Percentiles rank a stretch among this genome's conserved stretches.
These are phyloP conservation scores for Ochotona curzoniae DNA, from an alignment of 2,113 vertebrate genomes.

Conservation along the genomic window DNA sequence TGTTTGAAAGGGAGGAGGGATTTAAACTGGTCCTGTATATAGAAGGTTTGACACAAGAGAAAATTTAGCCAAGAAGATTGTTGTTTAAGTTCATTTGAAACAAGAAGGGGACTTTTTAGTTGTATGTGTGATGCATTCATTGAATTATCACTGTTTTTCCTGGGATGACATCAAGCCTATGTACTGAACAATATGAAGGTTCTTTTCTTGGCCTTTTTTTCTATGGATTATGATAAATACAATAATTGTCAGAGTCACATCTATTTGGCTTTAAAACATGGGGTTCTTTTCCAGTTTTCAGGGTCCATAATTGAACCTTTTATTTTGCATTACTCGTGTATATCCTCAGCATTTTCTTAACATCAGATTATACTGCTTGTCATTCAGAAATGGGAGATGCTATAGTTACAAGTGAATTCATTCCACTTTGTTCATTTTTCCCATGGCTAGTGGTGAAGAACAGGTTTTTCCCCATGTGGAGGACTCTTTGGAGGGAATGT, in stretches of 20 bases:
- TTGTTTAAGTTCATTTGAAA: slow-evolving; percentile 83
- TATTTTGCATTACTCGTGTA: slow-evolving; percentile 56
- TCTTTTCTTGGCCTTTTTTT: slow-evolving; percentile 63
- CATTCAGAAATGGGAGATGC: slow-evolving; percentile 65
- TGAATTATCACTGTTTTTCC: slow-evolving; percentile 80
- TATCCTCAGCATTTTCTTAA: slow-evolving; percentile 61
- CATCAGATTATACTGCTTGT: slow-evolving; percentile 67
- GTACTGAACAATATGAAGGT: slow-evolving; percentile 62
- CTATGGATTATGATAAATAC: slow-evolving; percentile 73
- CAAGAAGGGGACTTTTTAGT: slow-evolving; percentile 80
- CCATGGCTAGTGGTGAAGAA: slow-evolving; percentile 42
- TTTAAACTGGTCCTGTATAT: slow-evolving; percentile 78
- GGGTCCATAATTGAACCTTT: slow-evolving; percentile 49
- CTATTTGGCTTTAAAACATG: slow-evolving; percentile 80
- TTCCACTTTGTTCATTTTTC: slow-evolving; percentile 8
- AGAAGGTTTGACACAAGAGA: slow-evolving; percentile 80
- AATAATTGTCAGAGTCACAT: slow-evolving; percentile 78
- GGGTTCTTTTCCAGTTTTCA: slow-evolving; percentile 72
- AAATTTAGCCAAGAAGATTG: slow-evolving; percentile 81
- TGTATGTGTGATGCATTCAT: slow-evolving; percentile 74
- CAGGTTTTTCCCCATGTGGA: slow-evolving; percentile 44
- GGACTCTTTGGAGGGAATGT: neutral
- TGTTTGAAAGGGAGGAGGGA: slow-evolving; percentile 87
- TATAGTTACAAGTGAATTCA: slow-evolving; percentile 51
- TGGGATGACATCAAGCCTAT: slow-evolving; percentile 75